Conservation (phyloP, 2,113 vertebrate species). For the Puma concolor region DNA sequence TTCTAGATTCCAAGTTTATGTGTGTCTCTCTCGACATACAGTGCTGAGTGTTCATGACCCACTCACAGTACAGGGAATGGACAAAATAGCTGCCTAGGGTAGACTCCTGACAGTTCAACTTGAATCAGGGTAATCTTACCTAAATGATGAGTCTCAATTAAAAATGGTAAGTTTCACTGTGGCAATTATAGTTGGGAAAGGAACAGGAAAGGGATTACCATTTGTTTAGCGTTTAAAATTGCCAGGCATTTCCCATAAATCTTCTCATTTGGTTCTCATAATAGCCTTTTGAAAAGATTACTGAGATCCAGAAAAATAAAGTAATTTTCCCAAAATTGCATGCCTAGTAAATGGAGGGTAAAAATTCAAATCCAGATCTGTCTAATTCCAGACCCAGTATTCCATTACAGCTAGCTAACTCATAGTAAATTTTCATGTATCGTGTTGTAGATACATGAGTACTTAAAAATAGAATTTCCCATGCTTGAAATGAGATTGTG, state of each 20-base stretch:
- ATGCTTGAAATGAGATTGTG: neutral
- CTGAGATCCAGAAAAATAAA: conserved; percentile 10
- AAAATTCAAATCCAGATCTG: conserved; percentile 18
- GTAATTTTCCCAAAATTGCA: conserved; percentile 23
- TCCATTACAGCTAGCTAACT: neutral
- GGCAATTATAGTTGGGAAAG: neutral
- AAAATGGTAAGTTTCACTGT: neutral
- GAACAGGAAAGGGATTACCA: neutral
- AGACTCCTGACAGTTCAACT: neutral
- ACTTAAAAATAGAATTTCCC: neutral
- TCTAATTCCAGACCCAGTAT: neutral
- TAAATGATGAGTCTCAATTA: neutral
- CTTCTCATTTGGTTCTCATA: conserved; percentile 18
- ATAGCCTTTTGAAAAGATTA: conserved; percentile 5
- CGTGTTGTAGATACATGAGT: neutral
- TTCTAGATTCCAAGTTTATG: neutral
- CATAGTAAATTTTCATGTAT: neutral
- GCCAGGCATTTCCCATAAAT: neutral
- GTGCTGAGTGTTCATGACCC: neutral
- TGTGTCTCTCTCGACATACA: neutral
- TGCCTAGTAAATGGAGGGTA: neutral
- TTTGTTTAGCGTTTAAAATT: conserved; percentile 55
- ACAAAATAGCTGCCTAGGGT: neutral
- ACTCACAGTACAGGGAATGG: neutral
- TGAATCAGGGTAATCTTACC: neutral